Evolutionary conservation across 30 jellyfish, hydroid and myxozoan genomes (phyloP).

Genomic region (Pelagia noctiluca): DNA sequence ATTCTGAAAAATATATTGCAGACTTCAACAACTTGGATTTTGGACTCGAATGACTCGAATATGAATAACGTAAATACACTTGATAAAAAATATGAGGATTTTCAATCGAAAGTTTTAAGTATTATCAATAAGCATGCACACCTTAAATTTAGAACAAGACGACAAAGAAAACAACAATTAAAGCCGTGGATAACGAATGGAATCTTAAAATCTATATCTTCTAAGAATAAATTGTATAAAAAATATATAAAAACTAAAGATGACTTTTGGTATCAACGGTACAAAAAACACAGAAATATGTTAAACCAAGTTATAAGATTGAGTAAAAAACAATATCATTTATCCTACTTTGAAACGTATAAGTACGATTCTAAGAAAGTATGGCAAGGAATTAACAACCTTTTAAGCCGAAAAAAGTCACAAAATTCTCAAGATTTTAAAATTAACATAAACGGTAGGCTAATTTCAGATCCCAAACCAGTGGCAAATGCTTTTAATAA

Average conservation of each 20-base stretch:
- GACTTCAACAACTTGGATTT: background rate
- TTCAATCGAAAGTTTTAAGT: background rate
- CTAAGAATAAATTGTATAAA: background rate
- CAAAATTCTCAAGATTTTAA: background rate
- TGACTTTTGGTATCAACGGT: background rate
- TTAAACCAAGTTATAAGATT: background rate
- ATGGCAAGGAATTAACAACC: background rate
- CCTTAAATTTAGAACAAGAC: too few relatives aligned
- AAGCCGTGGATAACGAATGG: background rate
- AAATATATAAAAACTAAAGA: background rate
- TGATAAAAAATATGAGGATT: too few relatives aligned
- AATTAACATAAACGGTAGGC: background rate
- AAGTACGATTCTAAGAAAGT: too few relatives aligned
- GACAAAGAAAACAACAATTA: background rate
- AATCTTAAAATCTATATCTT: background rate
- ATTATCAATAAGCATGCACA: background rate
- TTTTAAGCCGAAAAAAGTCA: background rate
- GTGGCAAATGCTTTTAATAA: conserved; percentile 56
- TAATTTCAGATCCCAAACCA: conserved; percentile 30
- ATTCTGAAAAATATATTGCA: background rate
- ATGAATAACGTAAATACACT: too few relatives aligned
- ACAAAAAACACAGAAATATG: background rate
- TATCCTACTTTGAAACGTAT: background rate
- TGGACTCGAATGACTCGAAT: too few relatives aligned
- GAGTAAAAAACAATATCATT: background rate